Percentiles rank a stretch among this genome's conserved stretches.
These are phyloP conservation scores for Theonella swinhoei DNA, from an alignment of 37 sponge, comb jelly and placozoan species.

Conservation along the genomic window DNA sequence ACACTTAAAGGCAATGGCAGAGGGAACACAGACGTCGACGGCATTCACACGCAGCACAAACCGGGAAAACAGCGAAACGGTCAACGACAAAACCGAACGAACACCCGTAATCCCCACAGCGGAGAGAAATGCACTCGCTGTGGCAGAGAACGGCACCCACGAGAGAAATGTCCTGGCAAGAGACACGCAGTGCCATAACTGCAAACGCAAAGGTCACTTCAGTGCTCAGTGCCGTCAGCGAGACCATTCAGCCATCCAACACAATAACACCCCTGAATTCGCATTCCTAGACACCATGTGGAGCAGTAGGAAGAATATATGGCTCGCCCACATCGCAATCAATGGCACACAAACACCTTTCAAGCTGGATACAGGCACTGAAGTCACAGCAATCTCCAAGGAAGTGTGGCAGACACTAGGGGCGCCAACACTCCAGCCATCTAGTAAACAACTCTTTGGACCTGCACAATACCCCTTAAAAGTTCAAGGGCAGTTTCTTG, in stretches of 20 bases:
- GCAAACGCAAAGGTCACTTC: constrained; percentile 20
- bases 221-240: constrained; percentile 5
- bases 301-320: neutral
- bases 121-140: constrained; percentile 9
- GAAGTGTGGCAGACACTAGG: neutral
- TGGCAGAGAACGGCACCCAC: constrained; percentile 8
- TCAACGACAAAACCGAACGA: too few species aligned
- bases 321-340: constrained; percentile 1
- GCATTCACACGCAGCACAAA: too few species aligned
- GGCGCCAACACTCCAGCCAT: neutral
- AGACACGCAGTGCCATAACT: constrained; percentile 30
- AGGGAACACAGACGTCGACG: too few species aligned
- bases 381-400: constrained; percentile 21
- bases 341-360: neutral
- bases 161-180: neutral
- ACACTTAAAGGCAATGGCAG: neutral
- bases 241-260: neutral
- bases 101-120: too few species aligned
- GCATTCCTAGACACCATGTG: constrained; percentile 6
- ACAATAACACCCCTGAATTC: neutral
- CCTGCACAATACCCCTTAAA: constrained; percentile 2
- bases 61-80: too few species aligned
- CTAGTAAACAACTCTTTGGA: neutral
- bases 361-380: constrained; percentile 33
- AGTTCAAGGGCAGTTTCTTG: too few species aligned